A percentile compares a stretch with the other conserved stretches of the same genome.
These are phyloP conservation scores for Clarias fuscus DNA, from an alignment of 2,797 vertebrate species.

Conservation along the genomic window DNA sequence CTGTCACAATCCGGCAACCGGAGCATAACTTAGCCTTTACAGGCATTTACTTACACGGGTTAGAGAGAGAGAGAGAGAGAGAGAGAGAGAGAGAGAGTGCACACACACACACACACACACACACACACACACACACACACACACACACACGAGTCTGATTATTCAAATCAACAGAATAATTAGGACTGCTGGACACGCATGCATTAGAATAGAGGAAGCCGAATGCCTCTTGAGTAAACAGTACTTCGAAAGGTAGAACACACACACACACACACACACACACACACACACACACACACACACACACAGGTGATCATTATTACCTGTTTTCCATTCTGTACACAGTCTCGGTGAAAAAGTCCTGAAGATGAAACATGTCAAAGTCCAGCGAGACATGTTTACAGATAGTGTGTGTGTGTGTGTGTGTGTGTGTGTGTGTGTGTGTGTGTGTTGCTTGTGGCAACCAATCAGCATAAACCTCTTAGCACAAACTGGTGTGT, in stretches of 20 bases:
- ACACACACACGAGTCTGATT: conserved; percentile 2
- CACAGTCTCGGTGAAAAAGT: not conserved
- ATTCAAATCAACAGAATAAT: conserved; percentile 7
- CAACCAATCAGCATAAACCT: not conserved
- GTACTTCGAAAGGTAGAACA: not conserved
- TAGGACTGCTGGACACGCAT: not conserved
- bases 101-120: not conserved
- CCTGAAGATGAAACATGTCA: not conserved
- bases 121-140: not conserved
- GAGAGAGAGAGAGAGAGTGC: too few species aligned
- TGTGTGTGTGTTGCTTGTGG: conserved; percentile 5
- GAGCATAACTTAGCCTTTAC: conserved; percentile 15
- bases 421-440: conserved; percentile 24
- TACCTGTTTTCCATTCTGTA: conserved; percentile 7
- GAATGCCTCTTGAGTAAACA: not conserved
- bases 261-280: too few species aligned
- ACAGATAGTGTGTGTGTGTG: not conserved
- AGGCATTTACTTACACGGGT: conserved; percentile 6
- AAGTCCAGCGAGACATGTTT: not conserved
- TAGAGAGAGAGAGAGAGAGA: not conserved
- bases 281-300: not conserved
- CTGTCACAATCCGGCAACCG: conserved; percentile 22
- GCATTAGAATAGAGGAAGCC: not conserved
- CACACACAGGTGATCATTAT: not conserved
- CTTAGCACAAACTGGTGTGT: not conserved